Evolutionary conservation across 2,113 vertebrate species (phyloP).

Genomic region (Halcyon senegalensis): DNA sequence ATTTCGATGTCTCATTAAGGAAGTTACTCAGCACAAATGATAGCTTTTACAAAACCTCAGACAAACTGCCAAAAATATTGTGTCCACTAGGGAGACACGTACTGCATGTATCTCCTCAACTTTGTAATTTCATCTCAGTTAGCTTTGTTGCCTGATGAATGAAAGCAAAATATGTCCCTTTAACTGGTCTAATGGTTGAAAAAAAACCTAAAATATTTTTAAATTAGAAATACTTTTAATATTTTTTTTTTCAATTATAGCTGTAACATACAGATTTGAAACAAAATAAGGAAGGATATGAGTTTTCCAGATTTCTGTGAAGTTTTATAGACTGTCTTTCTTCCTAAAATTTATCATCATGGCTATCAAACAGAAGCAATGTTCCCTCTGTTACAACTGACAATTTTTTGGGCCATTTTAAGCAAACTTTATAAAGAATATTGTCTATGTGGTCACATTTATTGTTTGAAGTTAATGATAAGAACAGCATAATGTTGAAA

Average conservation of each 20-base stretch:
- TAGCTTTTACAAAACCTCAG: conserved; percentile 14
- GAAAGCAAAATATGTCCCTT: background rate
- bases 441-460: background rate
- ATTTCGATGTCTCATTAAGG: conserved; percentile 14
- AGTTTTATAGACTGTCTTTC: background rate
- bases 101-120: background rate
- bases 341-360: background rate
- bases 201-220: background rate
- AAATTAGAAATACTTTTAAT: background rate
- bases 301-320: background rate
- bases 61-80: background rate
- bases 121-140: background rate
- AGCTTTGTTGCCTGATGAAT: background rate
- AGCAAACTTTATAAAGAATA: background rate
- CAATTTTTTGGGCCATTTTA: background rate
- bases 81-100: background rate
- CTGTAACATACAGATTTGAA: background rate
- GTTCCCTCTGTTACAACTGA: background rate
- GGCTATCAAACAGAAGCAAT: background rate
- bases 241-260: background rate
- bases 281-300: background rate
- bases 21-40: conserved; percentile 6
- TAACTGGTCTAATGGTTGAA: background rate
- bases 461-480: background rate
- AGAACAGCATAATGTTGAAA: background rate